Base-by-base conservation (phyloP, 2,888 invertebrate genomes). In the Agrilus mali region DNA sequence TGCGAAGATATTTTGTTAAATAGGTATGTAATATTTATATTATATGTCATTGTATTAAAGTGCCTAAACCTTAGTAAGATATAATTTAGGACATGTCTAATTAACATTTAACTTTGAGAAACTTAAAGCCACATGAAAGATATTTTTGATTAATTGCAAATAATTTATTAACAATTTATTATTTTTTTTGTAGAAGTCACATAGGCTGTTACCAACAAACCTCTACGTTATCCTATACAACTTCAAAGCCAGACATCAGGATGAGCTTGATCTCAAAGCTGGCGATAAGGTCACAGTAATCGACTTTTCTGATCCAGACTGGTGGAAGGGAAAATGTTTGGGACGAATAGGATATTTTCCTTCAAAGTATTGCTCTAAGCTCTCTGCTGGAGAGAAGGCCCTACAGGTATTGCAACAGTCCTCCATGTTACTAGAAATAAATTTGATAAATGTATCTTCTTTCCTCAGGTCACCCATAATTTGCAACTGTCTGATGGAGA, bases 281-380 rank as follows among this genome's bases (percentile, higher is more conserved):
- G 92, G 92, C 3, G 87, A 87, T 68, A 79, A 84, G 66, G 86
- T 95, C 42, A 92, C 88, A 10, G 92, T 94, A 45, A 88, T 90
- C 53, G 95, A 95, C 63, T 92, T 89, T 37, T 82, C 92, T 0
- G 94, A 95, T 67, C 86, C 87, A 10, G 93, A 94, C 61, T 95
- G 94, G 95, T 95, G 94, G 94, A 90, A 92, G 70, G 95, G 94
- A 38, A 93, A 92, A 65, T 89, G 89, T 59, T 73, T 92, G 48
- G 93, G 94, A 22, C 80, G 86, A 57, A 77, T 86, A 40, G 95
- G 95, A 10, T 94, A 85, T 69, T 94, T 95, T 62, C 95, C 95
- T 4, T 92, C 93, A 20, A 92, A 92, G 59, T 95, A 95, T 61
- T 93, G 94, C 53, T 87, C 89, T 46, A 85, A 87, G 58, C 70